Evolutionary conservation across 2,797 vertebrate species (phyloP), one percentile per base, ranked within the genome.

Genomic region (Catostomus latipinnis): DNA sequence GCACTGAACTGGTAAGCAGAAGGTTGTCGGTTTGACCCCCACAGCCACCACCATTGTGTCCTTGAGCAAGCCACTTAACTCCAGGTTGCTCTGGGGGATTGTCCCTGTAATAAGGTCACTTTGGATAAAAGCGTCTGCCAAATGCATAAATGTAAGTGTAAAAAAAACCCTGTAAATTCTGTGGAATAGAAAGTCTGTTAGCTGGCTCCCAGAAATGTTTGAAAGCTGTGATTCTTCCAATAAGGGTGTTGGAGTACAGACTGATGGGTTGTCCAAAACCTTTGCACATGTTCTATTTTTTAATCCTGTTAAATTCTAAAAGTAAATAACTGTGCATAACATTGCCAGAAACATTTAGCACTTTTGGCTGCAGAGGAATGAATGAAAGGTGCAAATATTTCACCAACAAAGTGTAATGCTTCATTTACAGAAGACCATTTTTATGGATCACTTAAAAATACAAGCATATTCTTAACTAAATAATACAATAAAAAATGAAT

Each of bases 401-500:
- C 34, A 34, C 34, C 34, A 34, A 34, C 34, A 34, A 34, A 34
- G 4, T 2, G 4, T 34, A 45, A 16, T 1, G n/a, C 9, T 45
- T 16, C 34, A 65, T 63, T 46, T 10, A 22, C 22, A 22, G 22
- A 1, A 74, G 34, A 34, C 34, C 4, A 43, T 53, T 53, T 6
- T 74, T 18, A 74, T 8, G 18, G 57, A 9, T 73, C 45, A 50
- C 8, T 54, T 70, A 8, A 13, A 61, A 63, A 63, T 16, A 22
- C 72, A 53, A 22, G 49, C 60, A 74, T 63, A 14, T 74, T 49
- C n/a, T 63, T 13, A 49, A 14, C 49, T 74, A 11, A 65, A 62
- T 53, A 53, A 63, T 65, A 65, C 54, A 60, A 74, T 54, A 49
- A 53, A 14, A 58, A 60, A 72, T 60, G 13, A 34, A 22, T n/a